These are phyloP conservation scores for Ectropis crepuscularia DNA, from an alignment of 2,888 invertebrate species.

Conservation along the genomic window DNA sequence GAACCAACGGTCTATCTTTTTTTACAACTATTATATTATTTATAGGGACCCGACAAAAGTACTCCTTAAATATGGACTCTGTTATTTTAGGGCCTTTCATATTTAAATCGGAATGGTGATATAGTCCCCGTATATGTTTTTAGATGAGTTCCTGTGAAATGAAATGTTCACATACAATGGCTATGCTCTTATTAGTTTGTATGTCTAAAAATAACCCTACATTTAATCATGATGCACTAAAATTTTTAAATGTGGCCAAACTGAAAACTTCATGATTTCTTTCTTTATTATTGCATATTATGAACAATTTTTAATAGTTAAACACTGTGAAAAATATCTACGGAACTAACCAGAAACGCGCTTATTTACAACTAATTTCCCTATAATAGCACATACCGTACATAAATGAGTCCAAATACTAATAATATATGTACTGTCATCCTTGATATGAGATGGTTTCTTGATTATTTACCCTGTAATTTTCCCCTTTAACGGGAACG, in stretches of 20 bases:
- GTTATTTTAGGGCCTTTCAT: constrained; percentile 37
- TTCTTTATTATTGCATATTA: too few relatives aligned
- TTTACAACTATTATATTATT: constrained; percentile 54
- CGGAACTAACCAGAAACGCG: too few relatives aligned
- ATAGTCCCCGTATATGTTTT: constrained; percentile 21
- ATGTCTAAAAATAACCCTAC: background rate
- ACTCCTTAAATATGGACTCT: constrained; percentile 38
- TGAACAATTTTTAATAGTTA: too few relatives aligned
- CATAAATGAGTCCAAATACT: too few relatives aligned
- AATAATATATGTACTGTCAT: too few relatives aligned
- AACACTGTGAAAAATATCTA: too few relatives aligned
- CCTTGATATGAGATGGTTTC: too few relatives aligned
- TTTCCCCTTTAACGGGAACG: too few relatives aligned
- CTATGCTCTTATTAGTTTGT: constrained; percentile 5
- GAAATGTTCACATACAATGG: constrained; percentile 6
- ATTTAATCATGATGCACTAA: background rate
- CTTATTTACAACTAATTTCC: too few relatives aligned
- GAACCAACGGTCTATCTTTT: constrained; percentile 45
- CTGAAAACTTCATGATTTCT: too few relatives aligned
- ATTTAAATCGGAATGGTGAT: constrained; percentile 37
- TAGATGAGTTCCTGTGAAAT: constrained; percentile 23
- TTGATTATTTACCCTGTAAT: too few relatives aligned
- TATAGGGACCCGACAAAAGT: constrained; percentile 43
- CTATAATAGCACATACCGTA: too few relatives aligned
- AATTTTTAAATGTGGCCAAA: background rate